Conservation (phyloP, 2,888 invertebrate species). For the Drosophila tripunctata region DNA sequence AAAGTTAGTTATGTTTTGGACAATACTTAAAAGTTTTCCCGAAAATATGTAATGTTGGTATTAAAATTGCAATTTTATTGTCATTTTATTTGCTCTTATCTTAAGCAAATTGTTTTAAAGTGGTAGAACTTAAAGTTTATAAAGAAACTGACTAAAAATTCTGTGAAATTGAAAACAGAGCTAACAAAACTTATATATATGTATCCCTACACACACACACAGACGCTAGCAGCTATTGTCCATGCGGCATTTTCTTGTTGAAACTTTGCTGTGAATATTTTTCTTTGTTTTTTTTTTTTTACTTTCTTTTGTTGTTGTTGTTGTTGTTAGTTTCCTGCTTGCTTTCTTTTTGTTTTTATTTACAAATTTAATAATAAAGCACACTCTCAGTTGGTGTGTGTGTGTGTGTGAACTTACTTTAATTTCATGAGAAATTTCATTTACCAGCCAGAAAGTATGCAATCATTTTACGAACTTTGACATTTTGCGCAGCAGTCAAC, state of each 20-base stretch:
- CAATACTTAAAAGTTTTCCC: no score
- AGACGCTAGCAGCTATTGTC: constrained; percentile 1
- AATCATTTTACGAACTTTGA: constrained; percentile 60
- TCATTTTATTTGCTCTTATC: no score
- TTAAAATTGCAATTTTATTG: no score
- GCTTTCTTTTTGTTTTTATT: constrained; percentile 9
- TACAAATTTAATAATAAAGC: constrained; percentile 48
- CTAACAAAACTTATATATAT: neutral
- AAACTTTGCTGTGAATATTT: constrained; percentile 27
- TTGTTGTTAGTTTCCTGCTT: constrained; percentile 35
- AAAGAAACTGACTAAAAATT: constrained; percentile 1
- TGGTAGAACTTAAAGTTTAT: neutral
- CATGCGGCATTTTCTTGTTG: constrained; percentile 9
- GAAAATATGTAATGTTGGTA: no score
- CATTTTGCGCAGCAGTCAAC: constrained; percentile 44
- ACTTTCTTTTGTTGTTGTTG: constrained; percentile 9
- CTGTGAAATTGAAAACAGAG: neutral
- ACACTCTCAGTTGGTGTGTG: constrained; percentile 10
- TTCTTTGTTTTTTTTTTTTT: constrained; percentile 19
- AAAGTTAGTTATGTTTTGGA: no score
- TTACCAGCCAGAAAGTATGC: constrained; percentile 59
- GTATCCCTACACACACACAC: neutral
- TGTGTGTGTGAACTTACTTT: constrained; percentile 42
- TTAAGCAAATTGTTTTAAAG: no score
- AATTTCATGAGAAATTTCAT: constrained; percentile 60